Evolutionary conservation across 1,140 invertebrate species (phyloP).

Genomic region (Diploscapter pachys): DNA sequence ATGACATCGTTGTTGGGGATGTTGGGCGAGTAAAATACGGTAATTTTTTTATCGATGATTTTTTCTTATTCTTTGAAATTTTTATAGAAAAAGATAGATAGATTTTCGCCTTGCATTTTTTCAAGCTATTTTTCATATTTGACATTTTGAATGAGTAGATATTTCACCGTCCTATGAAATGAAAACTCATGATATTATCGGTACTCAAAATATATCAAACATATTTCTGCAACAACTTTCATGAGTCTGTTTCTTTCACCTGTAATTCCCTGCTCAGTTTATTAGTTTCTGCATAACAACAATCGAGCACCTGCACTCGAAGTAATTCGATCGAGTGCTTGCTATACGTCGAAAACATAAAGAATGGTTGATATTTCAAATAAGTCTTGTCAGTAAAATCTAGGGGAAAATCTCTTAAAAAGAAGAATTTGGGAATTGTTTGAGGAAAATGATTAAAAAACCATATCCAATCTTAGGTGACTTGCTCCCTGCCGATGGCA

Average conservation of each 20-base stretch:
- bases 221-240: too few relatives aligned
- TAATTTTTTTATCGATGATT: slow-evolving; percentile 25
- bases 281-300: too few relatives aligned
- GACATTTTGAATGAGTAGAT: background rate
- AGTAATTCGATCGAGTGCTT: background rate
- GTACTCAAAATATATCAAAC: too few relatives aligned
- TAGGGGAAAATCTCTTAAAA: background rate
- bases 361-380: too few relatives aligned
- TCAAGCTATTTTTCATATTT: background rate
- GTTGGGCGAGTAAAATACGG: slow-evolving; percentile 74
- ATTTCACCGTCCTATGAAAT: too few relatives aligned
- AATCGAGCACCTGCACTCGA: background rate
- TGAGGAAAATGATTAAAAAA: background rate
- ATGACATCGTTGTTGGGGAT: slow-evolving; percentile 95
- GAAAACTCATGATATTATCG: too few relatives aligned
- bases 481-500: slow-evolving; percentile 56
- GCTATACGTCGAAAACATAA: background rate
- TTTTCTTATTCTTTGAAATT: too few relatives aligned
- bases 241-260: too few relatives aligned
- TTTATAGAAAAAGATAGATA: too few relatives aligned
- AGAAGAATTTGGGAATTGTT: background rate
- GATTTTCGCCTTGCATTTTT: too few relatives aligned
- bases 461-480: slow-evolving; percentile 44
- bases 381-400: background rate
- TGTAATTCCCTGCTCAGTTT: too few relatives aligned